Evolutionary conservation across 2,113 vertebrate species (phyloP), one percentile per base, ranked within the genome.

Genomic region (Rhabdomys dilectus): DNA sequence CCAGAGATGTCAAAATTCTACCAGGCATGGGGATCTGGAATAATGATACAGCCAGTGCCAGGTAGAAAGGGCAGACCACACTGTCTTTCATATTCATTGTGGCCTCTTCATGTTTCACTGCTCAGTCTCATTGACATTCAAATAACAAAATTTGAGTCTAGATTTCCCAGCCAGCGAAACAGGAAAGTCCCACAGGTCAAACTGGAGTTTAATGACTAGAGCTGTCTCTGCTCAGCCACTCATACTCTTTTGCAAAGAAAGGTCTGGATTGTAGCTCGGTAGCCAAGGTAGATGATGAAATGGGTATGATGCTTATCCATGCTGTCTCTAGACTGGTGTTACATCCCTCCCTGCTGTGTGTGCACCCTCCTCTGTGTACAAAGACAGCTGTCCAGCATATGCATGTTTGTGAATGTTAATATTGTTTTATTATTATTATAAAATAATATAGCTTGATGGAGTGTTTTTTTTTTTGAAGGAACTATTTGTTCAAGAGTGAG

Each of bases 111-210:
- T 8, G 17, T 42, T 62, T 34, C 1, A 26, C 29, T 10, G 62
- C 66, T 78, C 29, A 22, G 1, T 89, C 21, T 96, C 70, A 80
- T 36, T 76, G 84, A 39, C 1, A 21, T 39, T 34, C 26, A 76
- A 42, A 80, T 72, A 73, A 88, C 12, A 85, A 16, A 12, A 70
- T 84, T 96, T 90, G 88, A 84, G 53, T 75, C 75, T 93, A n/a
- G 91, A 51, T 84, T 96, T 87, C 3, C 26, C 29, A 82, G 39
- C 24, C 60, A 89, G 64, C 34, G 42, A 66, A 94, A 39, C 45
- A 34, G 21, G 86, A 72, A 64, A 58, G 34, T 75, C 22, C 58
- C 19, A 89, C 45, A 68, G 29, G 11, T 93, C 31, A 78, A 82
- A 82, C 51, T 17, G 85, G 45, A 45, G 51, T 3, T 87, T 77